Conservation (phyloP, 1,140 invertebrate species). For the Diabrotica virgifera region DNA sequence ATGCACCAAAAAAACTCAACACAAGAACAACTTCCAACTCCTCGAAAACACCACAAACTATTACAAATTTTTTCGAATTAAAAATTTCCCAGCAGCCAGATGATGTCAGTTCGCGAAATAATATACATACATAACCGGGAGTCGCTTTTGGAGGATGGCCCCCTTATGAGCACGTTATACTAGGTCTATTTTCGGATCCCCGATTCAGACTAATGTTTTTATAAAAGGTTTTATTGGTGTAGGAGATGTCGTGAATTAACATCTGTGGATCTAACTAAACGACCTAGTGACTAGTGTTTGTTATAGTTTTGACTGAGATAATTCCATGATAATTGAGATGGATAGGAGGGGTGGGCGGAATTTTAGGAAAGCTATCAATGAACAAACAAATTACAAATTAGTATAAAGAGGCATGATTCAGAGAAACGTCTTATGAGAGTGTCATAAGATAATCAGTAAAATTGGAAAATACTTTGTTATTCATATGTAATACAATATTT, state of each 20-base stretch:
- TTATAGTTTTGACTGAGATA: too few relatives aligned
- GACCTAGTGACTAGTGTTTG: too few relatives aligned
- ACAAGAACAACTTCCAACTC: too few relatives aligned
- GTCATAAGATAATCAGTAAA: too few relatives aligned
- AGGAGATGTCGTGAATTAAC: slow-evolving; percentile 35
- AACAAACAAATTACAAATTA: too few relatives aligned
- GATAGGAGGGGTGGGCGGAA: too few relatives aligned
- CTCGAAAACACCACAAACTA: slow-evolving; percentile 18
- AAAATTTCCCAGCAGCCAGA: background rate
- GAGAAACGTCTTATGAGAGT: too few relatives aligned
- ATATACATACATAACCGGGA: slow-evolving; percentile 17
- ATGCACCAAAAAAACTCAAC: background rate
- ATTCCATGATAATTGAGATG: too few relatives aligned
- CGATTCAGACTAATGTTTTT: slow-evolving; percentile 11
- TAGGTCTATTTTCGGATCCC: slow-evolving; percentile 23
- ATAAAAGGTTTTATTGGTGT: slow-evolving; percentile 34
- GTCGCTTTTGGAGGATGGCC: slow-evolving; percentile 3
- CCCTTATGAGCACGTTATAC: slow-evolving; percentile 20
- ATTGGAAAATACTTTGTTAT: too few relatives aligned
- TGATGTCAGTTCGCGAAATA: slow-evolving; percentile 39
- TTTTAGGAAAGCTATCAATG: too few relatives aligned
- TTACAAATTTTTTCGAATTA: slow-evolving; percentile 21
- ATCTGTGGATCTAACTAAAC: background rate
- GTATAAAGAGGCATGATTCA: too few relatives aligned
- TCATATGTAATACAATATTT: too few relatives aligned